Percentiles rank a stretch among this genome's conserved stretches.
phyloP scores from a whole-genome alignment of 2,113 vertebrate genomes.

The Galbula dea region DNA sequence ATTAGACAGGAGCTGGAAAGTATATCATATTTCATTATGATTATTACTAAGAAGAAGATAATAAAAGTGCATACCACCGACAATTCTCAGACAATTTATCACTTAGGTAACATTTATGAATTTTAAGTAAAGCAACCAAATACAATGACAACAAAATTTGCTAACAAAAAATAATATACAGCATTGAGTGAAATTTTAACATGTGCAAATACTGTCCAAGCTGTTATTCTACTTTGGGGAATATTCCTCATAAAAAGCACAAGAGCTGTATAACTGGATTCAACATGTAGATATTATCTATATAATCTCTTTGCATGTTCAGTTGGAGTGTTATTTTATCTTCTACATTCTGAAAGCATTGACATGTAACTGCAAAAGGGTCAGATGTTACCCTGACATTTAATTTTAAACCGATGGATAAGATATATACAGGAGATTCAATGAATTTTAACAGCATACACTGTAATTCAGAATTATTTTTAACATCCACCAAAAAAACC shows the following conservation, averaged over 20 bases:
- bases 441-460: not conserved
- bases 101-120: not conserved
- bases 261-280: not conserved
- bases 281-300: not conserved
- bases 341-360: not conserved
- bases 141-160: conserved; percentile 44
- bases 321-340: not conserved
- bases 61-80: not conserved
- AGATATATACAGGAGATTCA: not conserved
- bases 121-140: conserved; percentile 34
- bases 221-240: conserved; percentile 12
- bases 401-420: not conserved
- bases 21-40: not conserved
- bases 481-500: not conserved
- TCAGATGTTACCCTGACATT: not conserved
- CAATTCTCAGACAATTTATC: not conserved
- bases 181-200: conserved; percentile 42
- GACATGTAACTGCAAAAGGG: not conserved
- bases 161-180: conserved; percentile 2
- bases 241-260: not conserved
- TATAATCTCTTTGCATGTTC: not conserved
- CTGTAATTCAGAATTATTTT: not conserved
- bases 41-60: not conserved
- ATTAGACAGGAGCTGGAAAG: not conserved
- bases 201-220: conserved; percentile 38